phyloP scores from a whole-genome alignment of 2,797 vertebrate genomes.

The Allobates femoralis region DNA sequence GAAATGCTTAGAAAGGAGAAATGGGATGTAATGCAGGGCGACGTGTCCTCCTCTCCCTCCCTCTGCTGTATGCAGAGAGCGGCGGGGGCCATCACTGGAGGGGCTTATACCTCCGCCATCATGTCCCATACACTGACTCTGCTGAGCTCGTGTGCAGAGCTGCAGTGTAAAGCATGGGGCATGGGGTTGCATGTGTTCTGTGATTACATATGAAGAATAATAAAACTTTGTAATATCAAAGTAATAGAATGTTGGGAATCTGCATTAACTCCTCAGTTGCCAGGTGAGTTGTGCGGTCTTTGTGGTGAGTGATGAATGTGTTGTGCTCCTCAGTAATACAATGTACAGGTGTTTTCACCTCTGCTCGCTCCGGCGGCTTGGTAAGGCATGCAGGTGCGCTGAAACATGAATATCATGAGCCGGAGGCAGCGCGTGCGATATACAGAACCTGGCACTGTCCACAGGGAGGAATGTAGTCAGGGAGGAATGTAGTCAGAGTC shows the following conservation, averaged over 20 bases:
- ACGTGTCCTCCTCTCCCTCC: neutral
- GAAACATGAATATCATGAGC: neutral
- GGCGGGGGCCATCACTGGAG: neutral
- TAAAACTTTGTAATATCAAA: too few species aligned
- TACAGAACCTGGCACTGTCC: neutral
- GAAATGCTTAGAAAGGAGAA: neutral
- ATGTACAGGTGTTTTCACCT: neutral
- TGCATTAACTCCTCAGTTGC: neutral
- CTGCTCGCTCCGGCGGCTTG: neutral
- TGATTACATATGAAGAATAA: too few species aligned
- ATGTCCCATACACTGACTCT: too few species aligned
- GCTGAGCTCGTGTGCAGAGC: neutral
- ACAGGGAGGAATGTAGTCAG: too few species aligned
- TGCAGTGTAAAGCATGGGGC: neutral
- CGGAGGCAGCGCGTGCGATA: neutral
- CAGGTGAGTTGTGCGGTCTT: neutral
- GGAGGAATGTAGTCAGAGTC: too few species aligned
- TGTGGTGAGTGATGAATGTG: too few species aligned
- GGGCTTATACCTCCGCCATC: too few species aligned
- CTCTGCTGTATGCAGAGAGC: neutral
- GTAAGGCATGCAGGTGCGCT: neutral
- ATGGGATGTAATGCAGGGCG: neutral
- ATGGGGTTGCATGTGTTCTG: neutral
- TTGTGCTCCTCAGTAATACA: neutral
- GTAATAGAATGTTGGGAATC: neutral